phyloP scores from a whole-genome alignment of 2,113 vertebrate genomes.

The Piaya cayana region DNA sequence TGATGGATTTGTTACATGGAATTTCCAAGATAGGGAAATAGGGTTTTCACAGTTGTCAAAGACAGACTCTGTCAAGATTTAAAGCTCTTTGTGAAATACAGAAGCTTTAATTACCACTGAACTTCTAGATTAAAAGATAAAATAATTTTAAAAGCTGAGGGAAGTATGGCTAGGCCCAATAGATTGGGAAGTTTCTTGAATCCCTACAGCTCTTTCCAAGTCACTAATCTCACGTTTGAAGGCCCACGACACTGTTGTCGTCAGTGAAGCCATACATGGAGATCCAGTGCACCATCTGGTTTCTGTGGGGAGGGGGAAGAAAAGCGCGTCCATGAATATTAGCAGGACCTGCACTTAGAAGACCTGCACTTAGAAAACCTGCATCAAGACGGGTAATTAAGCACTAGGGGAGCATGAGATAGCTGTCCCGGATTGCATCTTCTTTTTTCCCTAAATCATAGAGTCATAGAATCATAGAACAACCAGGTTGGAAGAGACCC shows the following conservation, averaged over 20 bases:
- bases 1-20: conserved; percentile 65
- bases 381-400: background rate
- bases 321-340: background rate
- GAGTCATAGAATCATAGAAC: too few relatives aligned
- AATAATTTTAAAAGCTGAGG: background rate
- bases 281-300: background rate
- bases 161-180: background rate
- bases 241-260: background rate
- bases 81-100: conserved; percentile 47
- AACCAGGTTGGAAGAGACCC: too few relatives aligned
- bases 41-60: conserved; percentile 65
- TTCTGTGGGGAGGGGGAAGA: background rate
- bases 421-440: background rate
- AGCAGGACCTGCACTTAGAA: background rate
- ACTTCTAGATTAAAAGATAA: background rate
- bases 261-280: background rate
- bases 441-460: background rate
- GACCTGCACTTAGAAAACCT: background rate
- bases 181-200: background rate
- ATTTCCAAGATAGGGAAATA: conserved; percentile 42
- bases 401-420: background rate
- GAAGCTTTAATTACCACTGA: background rate
- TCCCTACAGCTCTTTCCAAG: background rate
- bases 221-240: background rate
- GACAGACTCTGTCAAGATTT: conserved; percentile 48